A percentile compares a stretch with the other conserved stretches of the same genome.
phyloP scores from a whole-genome alignment of 2,888 invertebrate species.

The Thymelicus sylvestris region DNA sequence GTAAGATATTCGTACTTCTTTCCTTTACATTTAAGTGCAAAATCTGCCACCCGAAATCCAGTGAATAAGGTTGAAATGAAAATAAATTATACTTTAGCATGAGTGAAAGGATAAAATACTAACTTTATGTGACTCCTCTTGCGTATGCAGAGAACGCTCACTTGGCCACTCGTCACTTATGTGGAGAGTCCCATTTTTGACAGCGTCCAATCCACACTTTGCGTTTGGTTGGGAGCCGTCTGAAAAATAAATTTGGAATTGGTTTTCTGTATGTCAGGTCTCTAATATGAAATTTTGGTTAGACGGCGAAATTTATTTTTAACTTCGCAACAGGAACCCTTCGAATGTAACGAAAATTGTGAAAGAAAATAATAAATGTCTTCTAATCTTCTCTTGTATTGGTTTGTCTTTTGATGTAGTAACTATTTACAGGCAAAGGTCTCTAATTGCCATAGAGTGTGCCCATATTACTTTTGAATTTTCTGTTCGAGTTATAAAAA shows the following conservation, averaged over 20 bases:
- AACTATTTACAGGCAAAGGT: no score
- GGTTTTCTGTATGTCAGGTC: slow-evolving; percentile 13
- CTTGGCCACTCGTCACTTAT: slow-evolving; percentile 63
- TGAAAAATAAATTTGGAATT: slow-evolving; percentile 47
- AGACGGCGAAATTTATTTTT: background rate
- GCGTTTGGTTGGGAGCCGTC: slow-evolving; percentile 63
- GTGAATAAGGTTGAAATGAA: background rate
- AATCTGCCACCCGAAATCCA: no score
- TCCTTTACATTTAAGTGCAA: no score
- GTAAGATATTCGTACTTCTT: no score
- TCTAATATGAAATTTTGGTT: background rate
- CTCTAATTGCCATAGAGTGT: no score
- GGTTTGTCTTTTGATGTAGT: no score
- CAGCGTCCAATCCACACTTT: slow-evolving; percentile 61
- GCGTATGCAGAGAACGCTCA: slow-evolving; percentile 52
- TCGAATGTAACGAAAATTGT: no score
- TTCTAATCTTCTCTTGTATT: no score
- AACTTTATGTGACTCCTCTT: slow-evolving; percentile 57
- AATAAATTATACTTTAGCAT: background rate
- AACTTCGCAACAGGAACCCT: no score
- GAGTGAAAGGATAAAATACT: slow-evolving; percentile 44
- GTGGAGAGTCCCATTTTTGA: slow-evolving; percentile 68
- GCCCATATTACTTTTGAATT: no score
- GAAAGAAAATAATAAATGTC: no score
- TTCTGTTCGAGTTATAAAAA: no score